A percentile compares a stretch with the other conserved stretches of the same genome.
These are phyloP conservation scores for Heliconius congener DNA, from an alignment of 1,140 invertebrate species.

Conservation along the genomic window DNA sequence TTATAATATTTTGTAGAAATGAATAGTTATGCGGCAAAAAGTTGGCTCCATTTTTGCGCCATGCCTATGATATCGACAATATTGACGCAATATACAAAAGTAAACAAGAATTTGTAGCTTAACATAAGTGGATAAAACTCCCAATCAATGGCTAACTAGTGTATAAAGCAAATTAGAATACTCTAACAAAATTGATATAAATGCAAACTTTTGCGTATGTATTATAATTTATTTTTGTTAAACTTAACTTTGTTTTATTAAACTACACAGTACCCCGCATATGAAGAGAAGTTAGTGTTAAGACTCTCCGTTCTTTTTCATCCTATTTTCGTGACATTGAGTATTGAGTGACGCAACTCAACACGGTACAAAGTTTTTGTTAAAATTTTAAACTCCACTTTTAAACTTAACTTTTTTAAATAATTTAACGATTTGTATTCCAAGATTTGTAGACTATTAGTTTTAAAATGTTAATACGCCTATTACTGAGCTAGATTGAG, in stretches of 20 bases:
- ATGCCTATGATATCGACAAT: not conserved
- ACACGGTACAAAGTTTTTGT: too few species aligned
- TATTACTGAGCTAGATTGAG: too few species aligned
- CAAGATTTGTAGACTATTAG: too few species aligned
- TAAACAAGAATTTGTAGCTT: conserved; percentile 8
- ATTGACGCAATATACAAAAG: conserved; percentile 16
- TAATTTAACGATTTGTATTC: too few species aligned
- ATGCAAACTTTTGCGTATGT: too few species aligned
- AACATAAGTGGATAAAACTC: not conserved
- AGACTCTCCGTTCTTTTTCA: not conserved
- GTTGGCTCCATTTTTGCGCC: not conserved
- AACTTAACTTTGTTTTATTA: too few species aligned
- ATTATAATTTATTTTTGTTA: too few species aligned
- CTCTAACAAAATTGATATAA: not conserved
- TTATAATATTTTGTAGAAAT: too few species aligned
- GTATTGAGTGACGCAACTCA: not conserved
- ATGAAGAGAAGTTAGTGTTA: not conserved
- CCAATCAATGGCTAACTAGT: not conserved
- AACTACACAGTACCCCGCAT: too few species aligned
- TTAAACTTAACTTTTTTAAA: too few species aligned
- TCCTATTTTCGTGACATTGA: not conserved
- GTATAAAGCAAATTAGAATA: not conserved
- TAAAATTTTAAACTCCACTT: too few species aligned
- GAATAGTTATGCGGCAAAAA: not conserved
- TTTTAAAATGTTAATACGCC: too few species aligned